Evolutionary conservation across 2,113 vertebrate genomes (phyloP).

Genomic region (Vombatus ursinus): DNA sequence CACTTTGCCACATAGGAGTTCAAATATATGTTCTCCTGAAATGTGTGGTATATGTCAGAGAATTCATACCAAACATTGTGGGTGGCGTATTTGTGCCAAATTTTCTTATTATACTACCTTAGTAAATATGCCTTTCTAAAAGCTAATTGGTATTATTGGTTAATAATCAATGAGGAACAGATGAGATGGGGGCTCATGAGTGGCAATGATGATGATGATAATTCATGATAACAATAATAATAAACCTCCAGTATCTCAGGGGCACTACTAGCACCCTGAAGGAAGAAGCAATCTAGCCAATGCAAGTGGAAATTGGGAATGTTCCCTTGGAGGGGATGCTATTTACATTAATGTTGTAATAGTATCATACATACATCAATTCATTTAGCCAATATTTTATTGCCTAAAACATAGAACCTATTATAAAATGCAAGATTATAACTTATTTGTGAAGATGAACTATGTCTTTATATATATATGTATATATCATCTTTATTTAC

Average conservation of each 20-base stretch:
- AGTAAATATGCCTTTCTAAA: not conserved
- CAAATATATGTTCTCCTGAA: not conserved
- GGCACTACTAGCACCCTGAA: not conserved
- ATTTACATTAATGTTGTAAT: not conserved
- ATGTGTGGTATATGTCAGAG: too few relatives aligned
- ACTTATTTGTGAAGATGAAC: not conserved
- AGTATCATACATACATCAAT: not conserved
- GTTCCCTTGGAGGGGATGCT: not conserved
- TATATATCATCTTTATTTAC: not conserved
- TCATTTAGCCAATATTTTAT: not conserved
- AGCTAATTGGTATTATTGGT: not conserved
- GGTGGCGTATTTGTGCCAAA: not conserved
- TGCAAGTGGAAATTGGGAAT: not conserved
- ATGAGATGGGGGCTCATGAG: not conserved
- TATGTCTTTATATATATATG: not conserved
- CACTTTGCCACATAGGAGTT: not conserved
- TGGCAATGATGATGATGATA: not conserved
- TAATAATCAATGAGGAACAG: not conserved
- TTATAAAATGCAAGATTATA: not conserved
- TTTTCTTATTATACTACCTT: not conserved
- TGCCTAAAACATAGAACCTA: not conserved
- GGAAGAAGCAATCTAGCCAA: not conserved
- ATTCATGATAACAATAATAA: not conserved
- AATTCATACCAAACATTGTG: too few relatives aligned
- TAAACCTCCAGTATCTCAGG: not conserved